Percentiles rank a stretch among this genome's conserved stretches.
These are phyloP conservation scores for Brachypodius melanocephalos DNA, from an alignment of 2,113 vertebrate genomes.

Conservation along the genomic window DNA sequence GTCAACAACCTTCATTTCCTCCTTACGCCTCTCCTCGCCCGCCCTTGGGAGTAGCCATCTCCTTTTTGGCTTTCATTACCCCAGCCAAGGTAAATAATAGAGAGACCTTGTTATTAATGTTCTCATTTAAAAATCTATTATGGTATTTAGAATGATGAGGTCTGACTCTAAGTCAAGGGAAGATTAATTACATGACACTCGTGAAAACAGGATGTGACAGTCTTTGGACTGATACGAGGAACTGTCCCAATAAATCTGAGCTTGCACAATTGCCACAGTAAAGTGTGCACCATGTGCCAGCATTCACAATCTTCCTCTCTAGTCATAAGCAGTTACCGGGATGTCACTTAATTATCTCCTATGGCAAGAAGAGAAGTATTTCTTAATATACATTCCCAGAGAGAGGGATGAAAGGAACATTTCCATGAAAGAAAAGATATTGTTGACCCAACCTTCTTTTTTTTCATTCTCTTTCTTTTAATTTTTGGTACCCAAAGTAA, in stretches of 20 bases:
- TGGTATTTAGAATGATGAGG: constrained; percentile 45
- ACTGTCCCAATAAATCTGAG: constrained; percentile 58
- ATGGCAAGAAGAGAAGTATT: background rate
- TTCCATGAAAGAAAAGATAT: background rate
- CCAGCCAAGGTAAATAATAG: constrained; percentile 52
- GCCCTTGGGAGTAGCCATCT: constrained; percentile 52
- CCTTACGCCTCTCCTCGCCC: background rate
- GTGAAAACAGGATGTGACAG: constrained; percentile 59
- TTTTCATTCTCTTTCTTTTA: background rate
- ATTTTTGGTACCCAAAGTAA: background rate
- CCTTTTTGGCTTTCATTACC: constrained; percentile 20
- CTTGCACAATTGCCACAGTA: constrained; percentile 39
- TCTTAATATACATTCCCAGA: background rate
- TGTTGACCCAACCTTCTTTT: background rate
- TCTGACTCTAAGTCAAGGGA: constrained; percentile 49
- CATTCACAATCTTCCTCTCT: constrained; percentile 9
- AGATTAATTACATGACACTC: constrained; percentile 65
- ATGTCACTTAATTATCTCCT: constrained; percentile 46
- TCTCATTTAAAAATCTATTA: constrained; percentile 51
- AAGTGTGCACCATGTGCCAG: constrained; percentile 2
- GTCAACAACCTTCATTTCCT: constrained; percentile 51
- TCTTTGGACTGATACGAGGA: constrained; percentile 45
- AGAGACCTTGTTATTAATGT: constrained; percentile 44
- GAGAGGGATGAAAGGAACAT: background rate
- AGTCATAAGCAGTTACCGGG: constrained; percentile 10